A percentile compares a stretch with the other conserved stretches of the same genome.
phyloP scores from a whole-genome alignment of 2,888 invertebrate genomes.

The Nasonovia ribisnigri region DNA sequence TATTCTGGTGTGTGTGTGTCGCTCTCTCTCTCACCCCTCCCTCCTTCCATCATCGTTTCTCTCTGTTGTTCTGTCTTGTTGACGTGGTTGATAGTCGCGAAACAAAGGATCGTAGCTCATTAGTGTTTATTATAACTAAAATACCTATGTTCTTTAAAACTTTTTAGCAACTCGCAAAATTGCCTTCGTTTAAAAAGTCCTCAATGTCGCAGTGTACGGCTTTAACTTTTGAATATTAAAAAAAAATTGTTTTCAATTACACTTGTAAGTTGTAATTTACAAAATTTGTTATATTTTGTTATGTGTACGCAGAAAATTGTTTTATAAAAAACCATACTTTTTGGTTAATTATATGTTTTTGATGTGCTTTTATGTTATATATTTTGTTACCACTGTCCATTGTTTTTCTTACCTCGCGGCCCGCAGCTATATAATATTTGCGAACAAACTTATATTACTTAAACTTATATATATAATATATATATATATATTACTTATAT shows the following conservation, averaged over 20 bases:
- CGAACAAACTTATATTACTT: not conserved
- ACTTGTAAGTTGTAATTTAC: not conserved
- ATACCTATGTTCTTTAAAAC: not conserved
- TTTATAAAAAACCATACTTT: not conserved
- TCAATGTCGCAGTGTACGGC: not conserved
- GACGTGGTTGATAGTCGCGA: not conserved
- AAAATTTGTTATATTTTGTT: conserved; percentile 4
- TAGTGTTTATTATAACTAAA: conserved; percentile 37
- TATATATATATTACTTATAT: no score
- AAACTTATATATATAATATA: no score
- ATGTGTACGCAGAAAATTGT: not conserved
- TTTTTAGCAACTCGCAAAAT: not conserved
- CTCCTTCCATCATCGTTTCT: not conserved
- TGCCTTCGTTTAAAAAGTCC: conserved; percentile 13
- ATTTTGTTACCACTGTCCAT: not conserved
- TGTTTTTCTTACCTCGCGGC: not conserved
- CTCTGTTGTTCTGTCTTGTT: not conserved
- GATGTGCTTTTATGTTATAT: not conserved
- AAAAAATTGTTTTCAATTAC: no score
- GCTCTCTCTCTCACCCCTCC: not conserved
- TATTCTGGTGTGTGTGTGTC: not conserved
- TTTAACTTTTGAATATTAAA: conserved; percentile 23
- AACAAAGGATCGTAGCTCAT: conserved; percentile 41
- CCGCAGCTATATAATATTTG: not conserved
- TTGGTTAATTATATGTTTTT: conserved; percentile 35